Evolutionary conservation across 2,888 invertebrate genomes (phyloP).

Genomic region (Lochmaea crataegi): DNA sequence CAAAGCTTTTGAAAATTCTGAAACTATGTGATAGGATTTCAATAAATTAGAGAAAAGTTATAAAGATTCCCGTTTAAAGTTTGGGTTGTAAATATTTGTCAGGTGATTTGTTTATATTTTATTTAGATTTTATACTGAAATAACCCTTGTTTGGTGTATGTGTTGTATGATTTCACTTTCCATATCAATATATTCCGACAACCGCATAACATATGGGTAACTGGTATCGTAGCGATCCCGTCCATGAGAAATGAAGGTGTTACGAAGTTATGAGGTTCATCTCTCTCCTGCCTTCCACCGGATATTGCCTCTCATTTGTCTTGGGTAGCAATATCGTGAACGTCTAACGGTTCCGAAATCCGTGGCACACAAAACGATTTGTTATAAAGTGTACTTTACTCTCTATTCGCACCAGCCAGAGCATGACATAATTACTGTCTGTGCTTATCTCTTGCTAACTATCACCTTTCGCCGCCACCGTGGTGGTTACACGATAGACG

Average conservation of each 20-base stretch:
- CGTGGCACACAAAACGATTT: slow-evolving; percentile 57
- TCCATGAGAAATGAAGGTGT: slow-evolving; percentile 62
- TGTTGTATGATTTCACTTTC: too few species aligned
- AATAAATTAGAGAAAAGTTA: too few species aligned
- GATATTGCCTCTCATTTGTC: slow-evolving; percentile 66
- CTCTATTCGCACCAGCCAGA: slow-evolving; percentile 38
- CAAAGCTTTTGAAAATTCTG: too few species aligned
- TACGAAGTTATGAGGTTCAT: slow-evolving; percentile 62
- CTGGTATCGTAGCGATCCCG: slow-evolving; percentile 48
- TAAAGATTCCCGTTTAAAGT: too few species aligned
- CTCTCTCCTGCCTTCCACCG: slow-evolving; percentile 60
- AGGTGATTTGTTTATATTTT: too few species aligned
- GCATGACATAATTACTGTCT: slow-evolving; percentile 44
- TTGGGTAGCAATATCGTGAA: slow-evolving; percentile 59
- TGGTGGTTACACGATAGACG: not conserved
- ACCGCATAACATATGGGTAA: slow-evolving; percentile 53
- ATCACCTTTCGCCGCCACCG: slow-evolving; percentile 39
- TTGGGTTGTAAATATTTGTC: too few species aligned
- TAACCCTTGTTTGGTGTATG: too few species aligned
- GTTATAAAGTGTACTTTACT: slow-evolving; percentile 49
- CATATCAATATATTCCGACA: slow-evolving; percentile 22
- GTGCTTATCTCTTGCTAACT: slow-evolving; percentile 47
- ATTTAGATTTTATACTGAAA: too few species aligned
- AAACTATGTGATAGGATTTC: too few species aligned
- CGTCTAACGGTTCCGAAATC: slow-evolving; percentile 58